These are phyloP conservation scores for Rachycentron canadum DNA, from an alignment of 2,797 vertebrate species.

Conservation along the genomic window DNA sequence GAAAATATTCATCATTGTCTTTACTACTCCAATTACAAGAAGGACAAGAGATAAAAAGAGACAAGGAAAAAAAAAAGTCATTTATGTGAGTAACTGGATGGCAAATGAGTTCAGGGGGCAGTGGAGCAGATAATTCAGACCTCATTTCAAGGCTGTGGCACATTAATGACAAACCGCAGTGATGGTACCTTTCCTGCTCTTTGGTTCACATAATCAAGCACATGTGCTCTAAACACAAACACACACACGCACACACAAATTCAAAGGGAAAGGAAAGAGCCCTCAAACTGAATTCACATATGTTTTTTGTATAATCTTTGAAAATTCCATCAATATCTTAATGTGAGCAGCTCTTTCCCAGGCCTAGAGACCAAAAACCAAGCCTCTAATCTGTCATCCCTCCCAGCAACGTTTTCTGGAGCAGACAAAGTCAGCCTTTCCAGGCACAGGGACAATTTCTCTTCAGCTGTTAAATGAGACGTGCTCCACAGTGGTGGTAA, in stretches of 20 bases:
- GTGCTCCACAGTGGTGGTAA: slow-evolving; percentile 19
- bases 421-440: slow-evolving; percentile 35
- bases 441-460: slow-evolving; percentile 26
- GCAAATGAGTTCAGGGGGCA: slow-evolving; percentile 50
- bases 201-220: slow-evolving; percentile 40
- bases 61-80: background rate
- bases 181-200: slow-evolving; percentile 44
- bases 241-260: slow-evolving; percentile 11
- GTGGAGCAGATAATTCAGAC: slow-evolving; percentile 59
- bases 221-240: slow-evolving; percentile 46
- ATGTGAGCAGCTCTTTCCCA: slow-evolving; percentile 64
- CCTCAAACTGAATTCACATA: slow-evolving; percentile 45
- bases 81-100: slow-evolving; percentile 17
- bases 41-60: slow-evolving; percentile 4
- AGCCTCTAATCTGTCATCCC: slow-evolving; percentile 56
- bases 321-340: slow-evolving; percentile 70
- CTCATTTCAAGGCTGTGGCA: slow-evolving; percentile 57
- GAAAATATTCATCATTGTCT: background rate
- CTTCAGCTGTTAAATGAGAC: slow-evolving; percentile 39
- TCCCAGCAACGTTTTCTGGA: slow-evolving; percentile 47
- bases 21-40: slow-evolving; percentile 9
- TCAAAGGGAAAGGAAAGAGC: slow-evolving; percentile 26
- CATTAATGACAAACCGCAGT: slow-evolving; percentile 52
- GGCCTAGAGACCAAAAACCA: slow-evolving; percentile 40
- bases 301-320: slow-evolving; percentile 55